Conservation (phyloP, 2,797 vertebrate genomes). For the Spizella passerina region DNA sequence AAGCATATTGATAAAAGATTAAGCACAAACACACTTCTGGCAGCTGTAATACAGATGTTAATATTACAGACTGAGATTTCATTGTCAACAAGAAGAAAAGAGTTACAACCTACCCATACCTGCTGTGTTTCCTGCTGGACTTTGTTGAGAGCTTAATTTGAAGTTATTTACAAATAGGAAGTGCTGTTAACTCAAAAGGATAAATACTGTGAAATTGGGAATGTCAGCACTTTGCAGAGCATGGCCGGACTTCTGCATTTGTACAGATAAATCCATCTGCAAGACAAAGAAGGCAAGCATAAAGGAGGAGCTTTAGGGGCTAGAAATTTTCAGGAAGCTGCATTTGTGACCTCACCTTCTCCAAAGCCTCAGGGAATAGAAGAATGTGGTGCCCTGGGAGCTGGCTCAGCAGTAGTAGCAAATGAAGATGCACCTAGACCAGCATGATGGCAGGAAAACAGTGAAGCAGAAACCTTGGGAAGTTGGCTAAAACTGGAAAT, state of each 20-base stretch:
- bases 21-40: background rate
- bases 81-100: background rate
- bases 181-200: background rate
- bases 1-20: background rate
- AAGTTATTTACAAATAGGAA: background rate
- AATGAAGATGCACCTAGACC: background rate
- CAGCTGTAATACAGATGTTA: background rate
- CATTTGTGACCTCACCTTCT: background rate
- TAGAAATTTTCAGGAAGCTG: background rate
- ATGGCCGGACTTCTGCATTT: background rate
- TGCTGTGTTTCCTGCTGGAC: background rate
- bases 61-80: background rate
- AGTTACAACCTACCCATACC: background rate
- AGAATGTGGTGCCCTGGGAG: accelerated
- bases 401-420: background rate
- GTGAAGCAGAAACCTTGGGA: background rate
- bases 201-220: background rate
- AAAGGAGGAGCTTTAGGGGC: background rate
- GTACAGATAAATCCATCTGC: background rate
- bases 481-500: background rate
- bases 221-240: background rate
- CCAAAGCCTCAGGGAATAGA: background rate
- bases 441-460: background rate
- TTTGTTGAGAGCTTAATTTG: background rate
- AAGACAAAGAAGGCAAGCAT: background rate